These are phyloP conservation scores for Steinernema feltiae DNA, from an alignment of 1,140 invertebrate species.

Conservation along the genomic window DNA sequence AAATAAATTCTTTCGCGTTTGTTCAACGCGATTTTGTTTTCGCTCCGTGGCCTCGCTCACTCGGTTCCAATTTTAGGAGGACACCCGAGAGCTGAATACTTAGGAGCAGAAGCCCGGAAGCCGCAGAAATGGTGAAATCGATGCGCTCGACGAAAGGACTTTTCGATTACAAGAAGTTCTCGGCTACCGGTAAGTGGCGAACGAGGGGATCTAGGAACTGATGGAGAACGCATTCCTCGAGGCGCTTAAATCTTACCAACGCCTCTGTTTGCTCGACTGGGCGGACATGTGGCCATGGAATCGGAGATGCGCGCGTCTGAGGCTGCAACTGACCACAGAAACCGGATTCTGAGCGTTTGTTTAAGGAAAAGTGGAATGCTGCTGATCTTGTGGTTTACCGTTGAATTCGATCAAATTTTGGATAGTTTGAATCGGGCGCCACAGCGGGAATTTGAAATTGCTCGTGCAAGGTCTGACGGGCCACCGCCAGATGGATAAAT, in stretches of 20 bases:
- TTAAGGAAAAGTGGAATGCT: background rate
- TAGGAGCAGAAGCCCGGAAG: background rate
- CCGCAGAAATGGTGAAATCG: background rate
- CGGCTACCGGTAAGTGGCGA: background rate
- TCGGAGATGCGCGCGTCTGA: too few relatives aligned
- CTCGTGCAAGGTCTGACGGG: too few relatives aligned
- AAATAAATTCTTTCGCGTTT: background rate
- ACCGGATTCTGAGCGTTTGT: background rate
- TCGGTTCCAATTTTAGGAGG: background rate
- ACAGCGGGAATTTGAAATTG: too few relatives aligned
- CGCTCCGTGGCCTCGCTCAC: background rate
- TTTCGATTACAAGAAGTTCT: constrained; percentile 12
- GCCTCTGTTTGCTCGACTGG: background rate
- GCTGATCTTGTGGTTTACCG: background rate
- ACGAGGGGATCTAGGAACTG: background rate
- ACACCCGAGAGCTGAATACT: background rate
- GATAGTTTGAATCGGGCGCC: too few relatives aligned
- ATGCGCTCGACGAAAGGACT: constrained; percentile 6
- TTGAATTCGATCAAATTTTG: too few relatives aligned
- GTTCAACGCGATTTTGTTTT: background rate
- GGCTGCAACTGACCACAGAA: background rate
- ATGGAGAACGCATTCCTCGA: background rate
- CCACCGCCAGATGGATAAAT: too few relatives aligned
- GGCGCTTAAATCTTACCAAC: background rate
- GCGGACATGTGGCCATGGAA: background rate